Conservation (phyloP, 2,113 vertebrate species). For the Polyodon spathula region DNA sequence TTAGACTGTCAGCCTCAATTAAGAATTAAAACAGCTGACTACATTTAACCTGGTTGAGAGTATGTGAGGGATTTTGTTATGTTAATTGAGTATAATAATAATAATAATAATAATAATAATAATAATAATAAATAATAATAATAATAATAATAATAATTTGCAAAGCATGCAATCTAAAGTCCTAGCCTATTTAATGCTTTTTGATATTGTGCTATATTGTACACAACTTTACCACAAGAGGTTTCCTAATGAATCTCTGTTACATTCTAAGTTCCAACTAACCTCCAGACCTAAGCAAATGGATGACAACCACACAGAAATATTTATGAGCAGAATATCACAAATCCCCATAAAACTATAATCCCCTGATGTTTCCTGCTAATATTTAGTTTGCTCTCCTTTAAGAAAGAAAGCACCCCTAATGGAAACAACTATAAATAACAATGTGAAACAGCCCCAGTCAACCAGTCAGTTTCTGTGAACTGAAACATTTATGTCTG, state of each 20-base stretch:
- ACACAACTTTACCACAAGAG: no score
- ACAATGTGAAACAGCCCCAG: background rate
- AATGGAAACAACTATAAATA: background rate
- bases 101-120: no score
- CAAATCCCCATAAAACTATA: conserved; percentile 2
- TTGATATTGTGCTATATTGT: no score
- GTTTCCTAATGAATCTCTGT: no score
- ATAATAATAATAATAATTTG: no score
- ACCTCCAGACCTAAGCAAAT: background rate
- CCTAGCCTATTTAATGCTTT: no score
- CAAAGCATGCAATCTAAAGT: no score
- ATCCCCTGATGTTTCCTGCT: background rate
- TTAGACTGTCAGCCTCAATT: background rate
- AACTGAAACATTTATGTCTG: conserved; percentile 20
- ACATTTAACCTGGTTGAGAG: background rate
- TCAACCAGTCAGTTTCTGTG: conserved; percentile 11
- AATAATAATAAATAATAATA: no score
- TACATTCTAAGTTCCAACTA: background rate
- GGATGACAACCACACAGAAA: background rate
- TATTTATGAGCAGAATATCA: background rate
- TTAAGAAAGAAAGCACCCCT: background rate
- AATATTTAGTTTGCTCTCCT: background rate
- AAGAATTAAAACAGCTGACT: background rate
- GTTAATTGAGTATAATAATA: no score
- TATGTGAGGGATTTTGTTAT: background rate